Conservation (phyloP, 2,113 vertebrate species). For the Nesoenas mayeri region DNA sequence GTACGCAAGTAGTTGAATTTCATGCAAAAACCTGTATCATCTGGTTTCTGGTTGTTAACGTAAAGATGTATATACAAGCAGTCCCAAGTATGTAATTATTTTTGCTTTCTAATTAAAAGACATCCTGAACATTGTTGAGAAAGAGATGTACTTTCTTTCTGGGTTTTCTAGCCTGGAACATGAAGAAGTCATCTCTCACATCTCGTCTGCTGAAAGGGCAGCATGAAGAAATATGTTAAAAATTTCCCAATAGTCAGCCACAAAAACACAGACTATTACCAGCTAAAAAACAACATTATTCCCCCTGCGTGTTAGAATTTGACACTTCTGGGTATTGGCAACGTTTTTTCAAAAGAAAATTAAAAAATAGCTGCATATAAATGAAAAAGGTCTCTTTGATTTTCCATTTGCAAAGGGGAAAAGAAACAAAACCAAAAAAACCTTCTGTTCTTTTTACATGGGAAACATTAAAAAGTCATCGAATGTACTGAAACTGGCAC, state of each 20-base stretch:
- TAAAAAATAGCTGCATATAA: neutral
- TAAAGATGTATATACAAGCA: neutral
- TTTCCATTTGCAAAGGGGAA: neutral
- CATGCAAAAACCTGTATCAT: no score
- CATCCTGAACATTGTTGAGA: neutral
- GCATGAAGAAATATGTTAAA: slow-evolving; percentile 42
- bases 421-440: neutral
- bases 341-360: slow-evolving; percentile 24
- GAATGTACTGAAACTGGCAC: neutral
- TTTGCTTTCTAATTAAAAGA: neutral
- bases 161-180: neutral
- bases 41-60: neutral
- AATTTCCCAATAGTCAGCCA: slow-evolving; percentile 45
- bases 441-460: neutral
- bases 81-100: neutral
- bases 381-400: neutral
- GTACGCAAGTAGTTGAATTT: no score
- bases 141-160: neutral
- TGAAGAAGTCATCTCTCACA: neutral
- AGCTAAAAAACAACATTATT: slow-evolving; percentile 55
- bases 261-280: slow-evolving; percentile 44
- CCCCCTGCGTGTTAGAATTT: slow-evolving; percentile 46
- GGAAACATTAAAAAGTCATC: slow-evolving; percentile 8
- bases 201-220: slow-evolving; percentile 21
- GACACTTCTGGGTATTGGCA: slow-evolving; percentile 42